A percentile compares a stretch with the other conserved stretches of the same genome.
Conservation (phyloP, 35 echinoderm and acorn worm species). For the Lytechinus variegatus region DNA sequence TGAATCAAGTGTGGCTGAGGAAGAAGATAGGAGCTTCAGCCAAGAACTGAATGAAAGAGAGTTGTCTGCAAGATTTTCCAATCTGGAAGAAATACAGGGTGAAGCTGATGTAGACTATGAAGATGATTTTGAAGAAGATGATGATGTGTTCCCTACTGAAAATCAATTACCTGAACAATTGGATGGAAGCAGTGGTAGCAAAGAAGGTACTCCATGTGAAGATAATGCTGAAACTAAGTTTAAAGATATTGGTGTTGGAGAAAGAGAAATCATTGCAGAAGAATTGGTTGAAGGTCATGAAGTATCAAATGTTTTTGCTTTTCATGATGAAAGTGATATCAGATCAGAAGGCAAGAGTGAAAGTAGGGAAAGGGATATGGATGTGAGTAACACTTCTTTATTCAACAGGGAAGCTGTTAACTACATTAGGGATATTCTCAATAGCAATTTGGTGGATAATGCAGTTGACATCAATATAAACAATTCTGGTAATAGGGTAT, state of each 20-base stretch:
- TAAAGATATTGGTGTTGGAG: background rate
- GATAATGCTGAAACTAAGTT: background rate
- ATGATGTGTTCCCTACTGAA: background rate
- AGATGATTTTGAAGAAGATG: constrained; percentile 39
- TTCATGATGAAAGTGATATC: background rate
- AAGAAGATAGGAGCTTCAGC: background rate
- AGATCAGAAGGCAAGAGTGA: background rate
- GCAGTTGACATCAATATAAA: background rate
- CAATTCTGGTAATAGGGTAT: background rate
- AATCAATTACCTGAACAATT: background rate
- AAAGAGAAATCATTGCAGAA: background rate
- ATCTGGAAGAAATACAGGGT: background rate
- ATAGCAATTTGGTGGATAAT: background rate
- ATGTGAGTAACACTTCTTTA: background rate
- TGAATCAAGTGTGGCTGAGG: constrained; percentile 4
- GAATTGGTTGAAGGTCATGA: background rate
- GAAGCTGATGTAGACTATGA: background rate
- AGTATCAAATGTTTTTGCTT: background rate
- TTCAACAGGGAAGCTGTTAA: background rate
- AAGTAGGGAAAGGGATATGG: background rate
- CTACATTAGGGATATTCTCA: background rate
- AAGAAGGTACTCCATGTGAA: background rate
- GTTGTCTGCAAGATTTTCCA: constrained; percentile 19
- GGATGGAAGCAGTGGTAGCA: background rate
- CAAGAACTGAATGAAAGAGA: background rate